Conservation (phyloP, 2,888 invertebrate genomes). For the Drosophila demipolita region DNA sequence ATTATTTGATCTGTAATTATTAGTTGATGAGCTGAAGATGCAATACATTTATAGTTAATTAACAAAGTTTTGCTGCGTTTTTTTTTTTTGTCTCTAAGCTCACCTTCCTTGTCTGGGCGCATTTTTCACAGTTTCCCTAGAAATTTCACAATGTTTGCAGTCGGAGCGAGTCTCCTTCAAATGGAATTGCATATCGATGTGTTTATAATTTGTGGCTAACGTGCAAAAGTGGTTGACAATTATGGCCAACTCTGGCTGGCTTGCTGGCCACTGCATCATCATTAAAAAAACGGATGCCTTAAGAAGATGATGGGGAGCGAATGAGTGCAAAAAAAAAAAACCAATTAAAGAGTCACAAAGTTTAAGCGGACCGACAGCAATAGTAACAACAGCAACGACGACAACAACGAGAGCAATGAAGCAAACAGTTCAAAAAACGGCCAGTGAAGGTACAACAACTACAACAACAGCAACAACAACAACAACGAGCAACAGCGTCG, state of each 20-base stretch:
- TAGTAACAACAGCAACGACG: constrained; percentile 28
- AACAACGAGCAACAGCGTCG: constrained; percentile 52
- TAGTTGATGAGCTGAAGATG: not conserved
- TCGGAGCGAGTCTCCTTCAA: constrained; percentile 16
- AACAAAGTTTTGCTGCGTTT: not conserved
- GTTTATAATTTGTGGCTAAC: constrained; percentile 76
- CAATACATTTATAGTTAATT: not conserved
- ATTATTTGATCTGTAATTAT: not conserved
- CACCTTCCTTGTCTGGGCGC: not conserved
- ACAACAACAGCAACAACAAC: constrained; percentile 34
- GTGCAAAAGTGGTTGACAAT: constrained; percentile 76
- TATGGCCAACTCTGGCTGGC: constrained; percentile 61
- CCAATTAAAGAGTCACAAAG: constrained; percentile 80
- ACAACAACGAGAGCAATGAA: constrained; percentile 70
- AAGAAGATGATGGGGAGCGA: constrained; percentile 67
- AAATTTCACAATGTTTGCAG: constrained; percentile 16
- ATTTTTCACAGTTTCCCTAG: constrained; percentile 13
- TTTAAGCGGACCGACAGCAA: constrained; percentile 66
- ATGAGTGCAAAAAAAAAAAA: constrained; percentile 56
- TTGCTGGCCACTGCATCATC: constrained; percentile 67
- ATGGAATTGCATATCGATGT: constrained; percentile 54
- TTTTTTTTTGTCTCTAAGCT: not conserved
- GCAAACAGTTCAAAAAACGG: constrained; percentile 75
- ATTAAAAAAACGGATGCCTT: constrained; percentile 69
- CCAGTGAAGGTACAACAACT: constrained; percentile 75